Evolutionary conservation across 2,797 vertebrate genomes (phyloP).

Genomic region (Fundulus diaphanus): DNA sequence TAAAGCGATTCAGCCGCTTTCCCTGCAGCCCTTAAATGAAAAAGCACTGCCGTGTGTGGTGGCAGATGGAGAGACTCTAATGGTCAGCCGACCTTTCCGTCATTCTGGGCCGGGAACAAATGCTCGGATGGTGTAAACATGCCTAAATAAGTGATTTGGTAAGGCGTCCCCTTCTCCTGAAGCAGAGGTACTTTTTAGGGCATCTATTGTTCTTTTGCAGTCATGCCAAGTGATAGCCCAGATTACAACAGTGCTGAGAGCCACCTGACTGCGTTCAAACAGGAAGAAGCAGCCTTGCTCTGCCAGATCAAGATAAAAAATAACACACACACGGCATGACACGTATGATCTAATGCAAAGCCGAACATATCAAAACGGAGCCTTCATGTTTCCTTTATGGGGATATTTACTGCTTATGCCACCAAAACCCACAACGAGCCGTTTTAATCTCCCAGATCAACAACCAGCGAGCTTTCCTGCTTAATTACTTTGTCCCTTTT

Average conservation of each 20-base stretch:
- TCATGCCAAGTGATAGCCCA: neutral
- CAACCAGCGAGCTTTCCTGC: neutral
- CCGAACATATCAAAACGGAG: neutral
- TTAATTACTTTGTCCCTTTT: neutral
- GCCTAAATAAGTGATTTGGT: neutral
- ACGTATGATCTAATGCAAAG: neutral
- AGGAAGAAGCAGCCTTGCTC: neutral
- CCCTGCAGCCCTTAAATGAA: neutral
- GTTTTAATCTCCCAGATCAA: neutral
- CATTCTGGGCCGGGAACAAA: neutral
- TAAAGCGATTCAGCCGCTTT: neutral
- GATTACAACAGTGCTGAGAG: neutral
- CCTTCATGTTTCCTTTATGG: neutral
- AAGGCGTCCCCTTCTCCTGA: neutral
- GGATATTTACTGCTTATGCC: neutral
- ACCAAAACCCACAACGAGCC: neutral
- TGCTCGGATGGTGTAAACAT: neutral
- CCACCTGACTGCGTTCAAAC: neutral
- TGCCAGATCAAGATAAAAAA: neutral
- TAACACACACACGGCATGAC: neutral
- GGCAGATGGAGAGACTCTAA: neutral
- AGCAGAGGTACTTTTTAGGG: neutral
- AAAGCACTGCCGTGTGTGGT: neutral
- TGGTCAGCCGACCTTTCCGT: neutral
- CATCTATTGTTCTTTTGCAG: neutral